Evolutionary conservation across 2,113 vertebrate genomes (phyloP).

Genomic region (Phoxinus phoxinus): DNA sequence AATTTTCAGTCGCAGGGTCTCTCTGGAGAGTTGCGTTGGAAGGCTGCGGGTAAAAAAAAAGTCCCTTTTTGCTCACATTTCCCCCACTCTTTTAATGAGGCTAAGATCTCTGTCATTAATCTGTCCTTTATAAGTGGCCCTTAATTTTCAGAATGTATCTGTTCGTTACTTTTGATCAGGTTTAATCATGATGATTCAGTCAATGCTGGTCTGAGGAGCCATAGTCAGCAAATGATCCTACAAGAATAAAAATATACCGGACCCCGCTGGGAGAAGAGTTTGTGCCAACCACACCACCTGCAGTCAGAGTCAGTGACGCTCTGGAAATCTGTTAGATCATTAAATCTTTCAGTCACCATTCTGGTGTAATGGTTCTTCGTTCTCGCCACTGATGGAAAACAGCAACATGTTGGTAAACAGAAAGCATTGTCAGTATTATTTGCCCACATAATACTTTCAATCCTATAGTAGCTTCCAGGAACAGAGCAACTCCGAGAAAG

Average conservation of each 20-base stretch:
- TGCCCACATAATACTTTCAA: not conserved
- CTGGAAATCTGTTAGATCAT: conserved; percentile 6
- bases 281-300: conserved; percentile 5
- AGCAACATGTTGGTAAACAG: conserved; percentile 5
- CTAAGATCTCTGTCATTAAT: conserved; percentile 37
- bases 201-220: not conserved
- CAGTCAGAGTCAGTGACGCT: not conserved
- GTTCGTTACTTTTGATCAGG: conserved; percentile 29
- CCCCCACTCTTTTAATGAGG: conserved; percentile 27
- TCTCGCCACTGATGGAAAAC: not conserved
- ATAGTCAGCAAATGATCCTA: conserved; percentile 14
- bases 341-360: not conserved
- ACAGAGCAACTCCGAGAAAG: not conserved
- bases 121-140: conserved; percentile 34
- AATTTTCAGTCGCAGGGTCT: conserved; percentile 27
- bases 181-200: conserved; percentile 40
- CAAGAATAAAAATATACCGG: conserved; percentile 2
- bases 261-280: not conserved
- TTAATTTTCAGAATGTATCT: conserved; percentile 24
- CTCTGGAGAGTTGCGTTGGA: conserved; percentile 29
- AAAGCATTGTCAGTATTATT: not conserved
- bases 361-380: not conserved
- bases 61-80: conserved; percentile 35
- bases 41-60: conserved; percentile 26
- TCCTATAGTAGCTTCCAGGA: not conserved